Evolutionary conservation across 2,797 vertebrate genomes (phyloP), one percentile per base, ranked within the genome.

Genomic region (Molossus molossus): DNA sequence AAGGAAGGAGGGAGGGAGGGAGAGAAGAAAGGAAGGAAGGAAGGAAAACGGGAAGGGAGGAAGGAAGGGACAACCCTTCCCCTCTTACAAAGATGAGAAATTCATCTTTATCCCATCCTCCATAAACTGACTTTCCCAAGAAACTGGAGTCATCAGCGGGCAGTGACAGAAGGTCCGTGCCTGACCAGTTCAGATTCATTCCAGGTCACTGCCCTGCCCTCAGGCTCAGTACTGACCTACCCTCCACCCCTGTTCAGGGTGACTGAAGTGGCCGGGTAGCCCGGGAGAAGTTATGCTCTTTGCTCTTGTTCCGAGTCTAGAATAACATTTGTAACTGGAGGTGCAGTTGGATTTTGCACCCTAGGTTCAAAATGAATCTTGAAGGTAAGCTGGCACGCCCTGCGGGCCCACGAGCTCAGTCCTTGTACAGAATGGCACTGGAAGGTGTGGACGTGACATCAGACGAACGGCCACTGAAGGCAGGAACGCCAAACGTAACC

Each of bases 51-150:
- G 23, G 23, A 17, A 27, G 23, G 27, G 1, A 76, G 17, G 50
- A 2, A 55, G n/a, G n/a, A 4, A 55, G 29, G 73, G 9, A 58
- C 13, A 7, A 10, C 58, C 23, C 5, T 4, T 4, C 6, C n/a
- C n/a, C 65, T 17, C 53, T 50, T 20, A 72, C n/a, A 62, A 88
- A 94, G 23, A 50, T 81, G 50, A 94, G 45, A 75, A 82, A 94
- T 89, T 90, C 9, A 20, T 88, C 48, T 94, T 53, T 90, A 94
- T 83, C 23, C 27, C 79, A 81, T 50, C 27, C 37, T 94, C 82
- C 82, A 8, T 89, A 82, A 77, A 95, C 15, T 13, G 67, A 92
- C 94, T 97, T 92, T 94, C 86, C 45, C 80, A 76, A 86, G 65
- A 88, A 92, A 84, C 48, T n/a, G 21, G 57, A 86, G 33, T 93